Percentiles rank a stretch among this genome's conserved stretches.
Evolutionary conservation across 1,140 invertebrate species (phyloP).

Genomic region (Oedothorax gibbosus): DNA sequence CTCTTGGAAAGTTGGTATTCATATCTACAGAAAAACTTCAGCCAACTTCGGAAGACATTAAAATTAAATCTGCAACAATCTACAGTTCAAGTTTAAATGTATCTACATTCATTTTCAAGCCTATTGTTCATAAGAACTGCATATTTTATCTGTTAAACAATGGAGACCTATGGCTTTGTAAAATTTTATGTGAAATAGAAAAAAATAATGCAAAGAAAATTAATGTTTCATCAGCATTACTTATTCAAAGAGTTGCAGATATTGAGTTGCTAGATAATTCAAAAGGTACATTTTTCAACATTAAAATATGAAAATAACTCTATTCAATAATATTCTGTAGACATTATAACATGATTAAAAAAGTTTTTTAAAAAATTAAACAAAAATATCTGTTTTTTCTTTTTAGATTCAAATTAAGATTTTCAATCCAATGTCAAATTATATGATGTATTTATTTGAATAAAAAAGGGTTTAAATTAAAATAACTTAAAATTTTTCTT

Average conservation of each 20-base stretch:
- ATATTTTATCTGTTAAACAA: conserved; percentile 24
- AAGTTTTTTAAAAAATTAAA: too few relatives aligned
- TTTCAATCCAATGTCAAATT: too few relatives aligned
- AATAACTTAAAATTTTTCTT: too few relatives aligned
- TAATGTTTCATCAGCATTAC: background rate
- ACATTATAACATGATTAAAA: too few relatives aligned
- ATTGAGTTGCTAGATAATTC: background rate
- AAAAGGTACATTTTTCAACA: background rate
- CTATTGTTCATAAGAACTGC: background rate
- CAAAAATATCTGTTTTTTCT: too few relatives aligned
- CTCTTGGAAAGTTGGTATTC: conserved; percentile 13
- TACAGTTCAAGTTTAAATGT: conserved; percentile 3
- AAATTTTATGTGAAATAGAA: conserved; percentile 5
- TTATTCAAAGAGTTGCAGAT: background rate
- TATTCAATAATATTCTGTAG: too few relatives aligned
- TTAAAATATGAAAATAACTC: too few relatives aligned
- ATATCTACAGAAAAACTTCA: background rate
- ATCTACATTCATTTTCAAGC: background rate
- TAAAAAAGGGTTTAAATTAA: too few relatives aligned
- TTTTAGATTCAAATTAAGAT: too few relatives aligned
- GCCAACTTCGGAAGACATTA: background rate
- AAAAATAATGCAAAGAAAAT: background rate
- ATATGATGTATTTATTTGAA: too few relatives aligned
- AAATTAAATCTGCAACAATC: background rate
- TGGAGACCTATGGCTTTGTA: conserved; percentile 13